Evolutionary conservation across 2,888 invertebrate species (phyloP).

Genomic region (Autographa gamma): DNA sequence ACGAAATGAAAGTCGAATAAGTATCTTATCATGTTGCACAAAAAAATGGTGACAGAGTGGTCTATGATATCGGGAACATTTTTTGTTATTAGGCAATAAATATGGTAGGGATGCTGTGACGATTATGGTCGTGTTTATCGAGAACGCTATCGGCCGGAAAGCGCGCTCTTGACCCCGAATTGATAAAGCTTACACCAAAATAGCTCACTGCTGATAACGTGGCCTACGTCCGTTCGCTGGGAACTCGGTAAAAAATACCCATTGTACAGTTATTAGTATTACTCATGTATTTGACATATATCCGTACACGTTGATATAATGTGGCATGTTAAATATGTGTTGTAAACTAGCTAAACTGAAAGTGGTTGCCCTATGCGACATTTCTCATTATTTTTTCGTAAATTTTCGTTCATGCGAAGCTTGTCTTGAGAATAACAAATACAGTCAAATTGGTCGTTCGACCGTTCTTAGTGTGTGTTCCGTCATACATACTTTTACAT

Average conservation of each 20-base stretch:
- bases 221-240: conserved; percentile 45
- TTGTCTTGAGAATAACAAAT: no score
- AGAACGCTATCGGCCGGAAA: conserved; percentile 81
- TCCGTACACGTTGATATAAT: not conserved
- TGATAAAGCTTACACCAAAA: conserved; percentile 78
- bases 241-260: conserved; percentile 22
- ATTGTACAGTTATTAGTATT: conserved; percentile 18
- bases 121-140: conserved; percentile 70
- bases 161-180: conserved; percentile 85
- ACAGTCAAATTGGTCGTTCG: no score
- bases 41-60: conserved; percentile 65
- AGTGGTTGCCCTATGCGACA: no score
- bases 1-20: conserved; percentile 61
- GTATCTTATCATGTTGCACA: conserved; percentile 72
- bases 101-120: conserved; percentile 80
- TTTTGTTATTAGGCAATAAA: conserved; percentile 69
- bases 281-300: conserved; percentile 18
- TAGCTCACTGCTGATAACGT: conserved; percentile 69
- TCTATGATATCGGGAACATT: conserved; percentile 62
- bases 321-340: not conserved
- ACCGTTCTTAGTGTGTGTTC: no score
- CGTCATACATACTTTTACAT: no score
- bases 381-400: no score
- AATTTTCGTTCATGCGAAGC: no score
- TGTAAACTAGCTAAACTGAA: no score